Percentiles rank a stretch among this genome's conserved stretches.
phyloP scores from a whole-genome alignment of 53 echinoderm and acorn worm genomes.

The Echinometra lucunter region DNA sequence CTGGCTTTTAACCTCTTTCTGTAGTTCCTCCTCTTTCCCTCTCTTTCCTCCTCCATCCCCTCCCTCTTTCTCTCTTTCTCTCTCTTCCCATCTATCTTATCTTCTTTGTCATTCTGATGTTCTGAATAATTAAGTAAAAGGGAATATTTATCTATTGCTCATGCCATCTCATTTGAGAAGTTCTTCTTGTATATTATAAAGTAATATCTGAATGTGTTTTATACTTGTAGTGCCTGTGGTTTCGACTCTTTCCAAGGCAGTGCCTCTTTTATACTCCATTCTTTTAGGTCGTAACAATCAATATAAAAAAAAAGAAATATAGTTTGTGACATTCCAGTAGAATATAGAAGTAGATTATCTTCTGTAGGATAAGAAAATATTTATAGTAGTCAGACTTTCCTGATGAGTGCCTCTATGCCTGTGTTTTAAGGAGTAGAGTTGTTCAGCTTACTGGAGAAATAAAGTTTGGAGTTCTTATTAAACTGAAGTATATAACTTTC shows the following conservation, averaged over 20 bases:
- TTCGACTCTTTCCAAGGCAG: conserved; percentile 46
- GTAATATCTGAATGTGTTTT: conserved; percentile 46
- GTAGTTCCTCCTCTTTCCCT: too few relatives aligned
- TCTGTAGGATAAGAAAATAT: conserved; percentile 39
- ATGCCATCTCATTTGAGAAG: not conserved
- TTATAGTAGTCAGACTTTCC: conserved; percentile 66
- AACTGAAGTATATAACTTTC: not conserved
- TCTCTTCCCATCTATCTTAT: not conserved
- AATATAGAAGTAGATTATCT: conserved; percentile 28
- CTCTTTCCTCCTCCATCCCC: not conserved
- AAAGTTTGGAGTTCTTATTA: not conserved
- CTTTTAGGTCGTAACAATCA: not conserved
- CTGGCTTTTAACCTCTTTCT: too few relatives aligned
- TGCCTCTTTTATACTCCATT: conserved; percentile 66
- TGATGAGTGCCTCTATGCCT: conserved; percentile 32
- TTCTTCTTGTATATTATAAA: conserved; percentile 16
- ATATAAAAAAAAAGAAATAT: not conserved
- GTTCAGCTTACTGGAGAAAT: not conserved
- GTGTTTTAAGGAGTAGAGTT: not conserved
- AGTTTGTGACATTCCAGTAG: conserved; percentile 67
- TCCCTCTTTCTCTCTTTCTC: not conserved
- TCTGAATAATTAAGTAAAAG: not conserved
- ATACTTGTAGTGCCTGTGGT: conserved; percentile 66
- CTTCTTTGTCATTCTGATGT: not conserved
- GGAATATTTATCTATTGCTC: not conserved